These are phyloP conservation scores for Geodia barretti DNA, from an alignment of 37 sponge, comb jelly and placozoan genomes.

Conservation along the genomic window DNA sequence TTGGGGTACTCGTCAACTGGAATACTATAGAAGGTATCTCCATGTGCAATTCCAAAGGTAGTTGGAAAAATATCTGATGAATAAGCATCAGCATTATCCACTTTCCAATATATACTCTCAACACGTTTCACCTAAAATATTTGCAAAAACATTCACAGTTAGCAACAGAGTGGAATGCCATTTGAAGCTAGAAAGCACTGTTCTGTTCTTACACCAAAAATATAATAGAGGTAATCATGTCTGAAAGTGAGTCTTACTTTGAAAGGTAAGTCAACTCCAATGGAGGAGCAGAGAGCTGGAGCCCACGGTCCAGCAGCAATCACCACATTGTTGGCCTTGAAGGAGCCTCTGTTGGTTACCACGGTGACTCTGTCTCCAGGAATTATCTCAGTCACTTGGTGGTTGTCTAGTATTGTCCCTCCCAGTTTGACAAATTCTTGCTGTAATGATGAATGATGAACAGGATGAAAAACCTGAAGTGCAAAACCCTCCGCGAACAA, in stretches of 20 bases:
- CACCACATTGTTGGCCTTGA: conserved; percentile 57
- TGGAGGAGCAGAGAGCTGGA: conserved; percentile 27
- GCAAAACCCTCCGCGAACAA: too few relatives aligned
- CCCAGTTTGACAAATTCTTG: conserved; percentile 63
- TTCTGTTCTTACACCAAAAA: too few relatives aligned
- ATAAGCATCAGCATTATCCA: conserved; percentile 34
- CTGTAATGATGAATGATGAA: conserved; percentile 38
- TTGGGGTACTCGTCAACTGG: conserved; percentile 84
- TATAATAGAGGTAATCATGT: too few relatives aligned
- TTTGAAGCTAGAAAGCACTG: too few relatives aligned
- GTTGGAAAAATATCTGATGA: conserved; percentile 41
- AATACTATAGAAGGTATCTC: conserved; percentile 41
- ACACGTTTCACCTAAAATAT: conserved; percentile 42
- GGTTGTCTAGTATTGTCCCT: conserved; percentile 61
- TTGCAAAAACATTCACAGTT: too few relatives aligned
- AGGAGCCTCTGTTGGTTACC: conserved; percentile 40
- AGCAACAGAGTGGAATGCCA: too few relatives aligned
- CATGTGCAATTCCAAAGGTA: background rate
- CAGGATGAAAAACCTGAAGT: too few relatives aligned
- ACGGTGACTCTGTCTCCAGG: conserved; percentile 58
- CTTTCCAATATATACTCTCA: conserved; percentile 69
- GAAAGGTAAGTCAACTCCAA: conserved; percentile 69
- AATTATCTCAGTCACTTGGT: conserved; percentile 61
- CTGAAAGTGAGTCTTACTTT: too few relatives aligned
- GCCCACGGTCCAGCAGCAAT: conserved; percentile 83